Evolutionary conservation across 2,797 vertebrate species (phyloP).

Genomic region (Malurus leucopterus): DNA sequence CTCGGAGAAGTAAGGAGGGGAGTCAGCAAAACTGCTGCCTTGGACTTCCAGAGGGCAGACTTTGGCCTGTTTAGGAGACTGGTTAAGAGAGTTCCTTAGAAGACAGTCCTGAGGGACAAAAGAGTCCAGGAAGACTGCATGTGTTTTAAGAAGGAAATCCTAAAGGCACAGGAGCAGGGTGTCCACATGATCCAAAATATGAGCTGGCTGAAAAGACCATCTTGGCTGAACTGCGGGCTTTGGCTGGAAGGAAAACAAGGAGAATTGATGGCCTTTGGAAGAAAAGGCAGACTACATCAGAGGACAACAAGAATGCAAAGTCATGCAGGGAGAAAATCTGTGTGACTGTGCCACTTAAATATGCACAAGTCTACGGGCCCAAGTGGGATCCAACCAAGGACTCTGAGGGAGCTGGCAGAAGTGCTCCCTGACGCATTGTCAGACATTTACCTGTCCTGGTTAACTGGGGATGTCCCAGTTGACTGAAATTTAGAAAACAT

Average conservation of each 20-base stretch:
- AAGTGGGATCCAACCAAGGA: background rate
- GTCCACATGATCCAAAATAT: background rate
- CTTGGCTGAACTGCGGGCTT: background rate
- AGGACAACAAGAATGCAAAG: background rate
- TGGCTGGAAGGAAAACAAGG: background rate
- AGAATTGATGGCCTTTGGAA: background rate
- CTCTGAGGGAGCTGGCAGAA: background rate
- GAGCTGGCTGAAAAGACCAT: background rate
- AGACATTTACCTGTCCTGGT: background rate
- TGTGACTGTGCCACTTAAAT: background rate
- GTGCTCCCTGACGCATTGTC: too few relatives aligned
- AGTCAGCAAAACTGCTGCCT: background rate
- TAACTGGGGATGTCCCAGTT: background rate
- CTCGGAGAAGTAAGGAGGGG: fast-evolving
- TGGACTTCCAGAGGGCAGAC: background rate
- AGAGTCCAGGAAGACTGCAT: background rate
- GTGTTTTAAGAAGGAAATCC: background rate
- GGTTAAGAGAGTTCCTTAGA: background rate
- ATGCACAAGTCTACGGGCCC: background rate
- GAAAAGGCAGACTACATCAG: background rate
- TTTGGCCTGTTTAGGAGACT: background rate
- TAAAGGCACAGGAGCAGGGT: background rate
- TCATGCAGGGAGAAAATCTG: background rate
- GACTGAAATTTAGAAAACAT: background rate
- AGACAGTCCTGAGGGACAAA: background rate